phyloP scores from a whole-genome alignment of 1,140 invertebrate species.

The Portunus trituberculatus region DNA sequence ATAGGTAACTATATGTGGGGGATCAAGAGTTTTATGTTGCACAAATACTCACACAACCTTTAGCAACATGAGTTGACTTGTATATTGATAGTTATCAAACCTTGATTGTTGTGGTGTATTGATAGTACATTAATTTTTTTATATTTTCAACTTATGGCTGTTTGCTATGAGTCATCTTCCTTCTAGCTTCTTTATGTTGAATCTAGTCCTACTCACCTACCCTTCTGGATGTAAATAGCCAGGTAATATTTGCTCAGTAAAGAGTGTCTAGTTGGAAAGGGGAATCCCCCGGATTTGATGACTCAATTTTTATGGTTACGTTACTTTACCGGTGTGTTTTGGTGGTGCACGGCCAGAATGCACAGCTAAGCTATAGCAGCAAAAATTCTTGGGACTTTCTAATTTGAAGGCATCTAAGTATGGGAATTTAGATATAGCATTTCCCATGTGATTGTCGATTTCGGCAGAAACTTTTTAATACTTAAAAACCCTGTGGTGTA shows the following conservation, averaged over 20 bases:
- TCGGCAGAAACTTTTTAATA: slow-evolving; percentile 69
- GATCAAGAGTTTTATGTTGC: slow-evolving; percentile 33
- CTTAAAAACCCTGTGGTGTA: slow-evolving; percentile 71
- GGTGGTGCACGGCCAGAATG: slow-evolving; percentile 6
- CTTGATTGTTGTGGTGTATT: slow-evolving; percentile 13
- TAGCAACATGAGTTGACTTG: not conserved
- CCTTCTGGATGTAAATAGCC: slow-evolving; percentile 69
- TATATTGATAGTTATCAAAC: slow-evolving; percentile 15
- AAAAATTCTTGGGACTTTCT: slow-evolving; percentile 31
- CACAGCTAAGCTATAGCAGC: slow-evolving; percentile 25
- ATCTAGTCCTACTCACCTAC: slow-evolving; percentile 69
- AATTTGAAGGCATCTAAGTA: slow-evolving; percentile 59
- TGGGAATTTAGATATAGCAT: slow-evolving; percentile 38
- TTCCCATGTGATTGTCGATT: slow-evolving; percentile 68
- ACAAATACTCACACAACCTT: slow-evolving; percentile 47
- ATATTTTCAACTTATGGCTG: not conserved
- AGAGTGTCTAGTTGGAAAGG: slow-evolving; percentile 59
- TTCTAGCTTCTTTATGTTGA: slow-evolving; percentile 65
- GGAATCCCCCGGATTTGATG: not conserved
- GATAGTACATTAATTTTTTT: slow-evolving; percentile 34
- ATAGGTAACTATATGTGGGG: not conserved
- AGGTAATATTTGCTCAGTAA: slow-evolving; percentile 73
- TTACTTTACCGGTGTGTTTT: slow-evolving; percentile 39
- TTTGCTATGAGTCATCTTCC: slow-evolving; percentile 29
- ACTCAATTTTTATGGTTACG: slow-evolving; percentile 40